Percentiles rank a stretch among this genome's conserved stretches.
Evolutionary conservation across 2,888 invertebrate genomes (phyloP).

Genomic region (Proisotoma minuta): DNA sequence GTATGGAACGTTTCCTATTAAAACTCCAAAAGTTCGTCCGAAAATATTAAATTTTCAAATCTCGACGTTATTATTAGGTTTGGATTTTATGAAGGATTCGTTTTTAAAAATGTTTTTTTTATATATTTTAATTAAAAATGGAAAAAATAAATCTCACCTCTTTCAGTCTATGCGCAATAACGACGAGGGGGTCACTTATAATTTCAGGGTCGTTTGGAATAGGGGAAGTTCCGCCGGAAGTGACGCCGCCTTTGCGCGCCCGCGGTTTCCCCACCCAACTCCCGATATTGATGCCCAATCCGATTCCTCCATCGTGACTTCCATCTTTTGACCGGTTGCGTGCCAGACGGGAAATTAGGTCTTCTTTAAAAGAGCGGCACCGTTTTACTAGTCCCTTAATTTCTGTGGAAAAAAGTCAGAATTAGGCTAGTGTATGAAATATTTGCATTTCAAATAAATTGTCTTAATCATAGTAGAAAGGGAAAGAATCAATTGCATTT

Average conservation of each 20-base stretch:
- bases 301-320: slow-evolving; percentile 19
- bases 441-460: too few species aligned
- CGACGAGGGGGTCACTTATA: slow-evolving; percentile 32
- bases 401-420: too few species aligned
- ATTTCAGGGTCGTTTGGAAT: slow-evolving; percentile 31
- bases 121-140: background rate
- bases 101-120: too few species aligned
- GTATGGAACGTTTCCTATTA: too few species aligned
- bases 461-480: too few species aligned
- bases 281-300: slow-evolving; percentile 23
- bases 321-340: slow-evolving; percentile 40
- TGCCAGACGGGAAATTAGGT: slow-evolving; percentile 44
- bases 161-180: slow-evolving; percentile 44
- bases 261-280: slow-evolving; percentile 8
- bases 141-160: slow-evolving; percentile 28
- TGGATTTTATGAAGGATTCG: too few species aligned
- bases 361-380: slow-evolving; percentile 47
- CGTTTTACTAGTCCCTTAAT: slow-evolving; percentile 47
- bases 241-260: slow-evolving; percentile 1
- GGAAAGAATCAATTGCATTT: too few species aligned
- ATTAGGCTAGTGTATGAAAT: too few species aligned
- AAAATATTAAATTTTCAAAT: too few species aligned
- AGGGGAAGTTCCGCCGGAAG: slow-evolving; percentile 29
- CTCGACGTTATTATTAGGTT: too few species aligned
- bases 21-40: too few species aligned